Base-by-base conservation (phyloP, 1,140 invertebrate species). In the Drosophila oshimai region DNA sequence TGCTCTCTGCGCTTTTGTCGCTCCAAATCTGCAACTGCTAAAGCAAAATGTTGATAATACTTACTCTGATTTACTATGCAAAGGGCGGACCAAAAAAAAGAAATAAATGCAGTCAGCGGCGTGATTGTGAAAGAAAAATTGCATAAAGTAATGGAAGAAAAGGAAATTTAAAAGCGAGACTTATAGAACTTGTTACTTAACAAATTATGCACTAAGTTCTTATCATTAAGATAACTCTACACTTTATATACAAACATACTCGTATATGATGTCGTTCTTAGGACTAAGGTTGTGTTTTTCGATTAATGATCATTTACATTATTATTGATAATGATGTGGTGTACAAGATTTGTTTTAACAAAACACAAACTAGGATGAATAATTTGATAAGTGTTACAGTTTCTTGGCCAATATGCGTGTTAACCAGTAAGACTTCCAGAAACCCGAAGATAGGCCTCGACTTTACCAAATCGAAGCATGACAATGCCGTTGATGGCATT, bases 11-110 rank as follows among this genome's bases (percentile, higher is more conserved):
- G 31, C 33, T 46, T 47, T 62, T 62, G 61, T 49, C 42, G 76
- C 65, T 68, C 50, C 46, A 71, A 81, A 81, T 76, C 77, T 80
- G 77, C 77, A 55, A 55, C 58, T 76, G 77, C 44, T 20, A 70
- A 67, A 69, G 74, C 65, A 64, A 76, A 75, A 80, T 68, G 80
- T 75, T 75, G 80, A 86, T 84, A 84, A 79, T 64, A 57, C 75
- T 51, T 64, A 57, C 75, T 51, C 65, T 75, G 80, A 84, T 86
- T 84, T 84, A 84, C 51, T 62, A 84, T 74, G 79, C 70, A 34
- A 29, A 33, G 15, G 50, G 55, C 24, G 18, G 41, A 47, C 17
- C 13, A 20, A 17, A 74, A 69, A 54, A 22, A 7, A 47, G 51
- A 57, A 24, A 18, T 13, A 60, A 60, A 33, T 62, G 37, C 58